phyloP scores from a whole-genome alignment of 2,888 invertebrate species.

The Hyles lineata region DNA sequence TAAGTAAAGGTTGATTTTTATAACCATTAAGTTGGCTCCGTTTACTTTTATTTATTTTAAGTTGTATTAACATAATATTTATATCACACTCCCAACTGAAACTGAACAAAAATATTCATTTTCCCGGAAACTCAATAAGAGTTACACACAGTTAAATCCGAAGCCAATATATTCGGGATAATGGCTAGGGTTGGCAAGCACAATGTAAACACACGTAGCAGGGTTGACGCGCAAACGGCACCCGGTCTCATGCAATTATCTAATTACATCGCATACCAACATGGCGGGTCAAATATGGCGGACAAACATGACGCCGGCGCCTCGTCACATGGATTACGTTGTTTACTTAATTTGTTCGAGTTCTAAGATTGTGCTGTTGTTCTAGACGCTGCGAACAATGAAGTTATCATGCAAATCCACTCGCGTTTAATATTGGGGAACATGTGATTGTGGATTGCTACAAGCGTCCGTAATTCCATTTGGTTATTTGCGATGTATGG shows the following conservation, averaged over 20 bases:
- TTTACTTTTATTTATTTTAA: too few species aligned
- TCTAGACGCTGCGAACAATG: slow-evolving; percentile 48
- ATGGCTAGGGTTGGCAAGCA: slow-evolving; percentile 17
- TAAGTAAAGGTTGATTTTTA: too few species aligned
- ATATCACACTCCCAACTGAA: too few species aligned
- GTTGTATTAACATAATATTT: too few species aligned
- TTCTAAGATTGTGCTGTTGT: slow-evolving; percentile 58
- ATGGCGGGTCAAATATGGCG: slow-evolving; percentile 59
- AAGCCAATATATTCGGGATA: slow-evolving; percentile 4
- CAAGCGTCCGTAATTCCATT: slow-evolving; percentile 20
- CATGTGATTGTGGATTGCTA: slow-evolving; percentile 22
- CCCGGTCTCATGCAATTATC: slow-evolving; percentile 70
- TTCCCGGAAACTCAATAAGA: not conserved
- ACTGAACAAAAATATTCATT: not conserved
- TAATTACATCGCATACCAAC: slow-evolving; percentile 65
- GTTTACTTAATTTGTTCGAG: slow-evolving; percentile 72
- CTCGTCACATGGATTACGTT: slow-evolving; percentile 60
- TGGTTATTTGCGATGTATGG: slow-evolving; percentile 20
- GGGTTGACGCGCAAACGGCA: slow-evolving; percentile 49
- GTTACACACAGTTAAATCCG: not conserved
- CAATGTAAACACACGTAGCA: slow-evolving; percentile 26
- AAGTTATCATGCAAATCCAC: slow-evolving; percentile 64
- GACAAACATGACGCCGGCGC: slow-evolving; percentile 54
- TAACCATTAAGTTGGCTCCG: too few species aligned
- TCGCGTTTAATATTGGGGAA: slow-evolving; percentile 34